Base-by-base conservation (phyloP, 2,797 vertebrate species). In the Falco concolor region DNA sequence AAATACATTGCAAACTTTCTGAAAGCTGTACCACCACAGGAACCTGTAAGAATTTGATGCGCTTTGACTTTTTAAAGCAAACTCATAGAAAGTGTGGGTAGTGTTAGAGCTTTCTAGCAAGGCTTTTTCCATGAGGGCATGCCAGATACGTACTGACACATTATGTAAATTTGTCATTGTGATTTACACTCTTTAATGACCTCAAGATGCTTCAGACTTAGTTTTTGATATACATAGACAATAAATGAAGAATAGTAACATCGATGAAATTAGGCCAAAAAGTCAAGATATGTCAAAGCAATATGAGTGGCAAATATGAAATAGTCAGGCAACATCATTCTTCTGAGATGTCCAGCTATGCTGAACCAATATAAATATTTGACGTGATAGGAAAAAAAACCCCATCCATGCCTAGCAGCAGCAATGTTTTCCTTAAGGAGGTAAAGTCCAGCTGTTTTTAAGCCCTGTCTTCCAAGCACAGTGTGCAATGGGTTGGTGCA, bases 171-270 rank as follows among this genome's bases (percentile, higher is more conserved):
- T 94, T 93, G 22, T 87, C 78, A 57, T 67, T 87, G 80, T 84
- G 84, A 92, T 94, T 96, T 94, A 80, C 67, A 40, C n/a, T 84
- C 75, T 47, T 82, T 96, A 89, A 96, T 94, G 88, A 95, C 86
- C 86, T 94, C 77, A 94, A 89, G 85, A 93, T 94, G 80, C 77
- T 87, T 30, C 56, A 87, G 25, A 67, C 70, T 95, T 94, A 54
- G 60, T 87, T 93, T 89, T 72, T 87, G 49, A 89, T 90, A 30
- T 32, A 75, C 23, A 23, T 8, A 82, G n/a, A 84, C 14, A 74
- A 77, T 42, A 82, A 82, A 70, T 9, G 8, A 89, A 84, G 63
- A 96, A 42, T 24, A 52, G 45, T 44, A 64, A 79, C 60, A 52
- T 28, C 45, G 74, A 82, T 89, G 49, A 96, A 97, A 95, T 94